Evolutionary conservation across 1,140 invertebrate species (phyloP).

Genomic region (Ectropis grisescens): DNA sequence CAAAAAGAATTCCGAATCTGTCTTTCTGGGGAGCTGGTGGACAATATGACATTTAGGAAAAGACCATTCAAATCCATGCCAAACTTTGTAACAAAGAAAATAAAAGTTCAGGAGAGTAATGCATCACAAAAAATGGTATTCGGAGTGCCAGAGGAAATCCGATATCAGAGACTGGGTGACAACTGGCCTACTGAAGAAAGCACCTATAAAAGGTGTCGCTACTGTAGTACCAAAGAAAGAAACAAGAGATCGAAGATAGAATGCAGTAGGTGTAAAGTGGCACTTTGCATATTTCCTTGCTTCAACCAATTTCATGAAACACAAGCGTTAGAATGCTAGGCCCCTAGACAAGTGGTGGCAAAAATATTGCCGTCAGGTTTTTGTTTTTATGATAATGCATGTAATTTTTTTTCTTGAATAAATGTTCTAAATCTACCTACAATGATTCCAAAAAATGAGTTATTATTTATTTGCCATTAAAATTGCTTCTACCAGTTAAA

Average conservation of each 20-base stretch:
- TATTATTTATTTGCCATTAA: no score
- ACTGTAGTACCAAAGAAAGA: conserved; percentile 6
- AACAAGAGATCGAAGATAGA: conserved; percentile 6
- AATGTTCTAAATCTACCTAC: no score
- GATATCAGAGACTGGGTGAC: background rate
- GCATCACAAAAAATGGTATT: background rate
- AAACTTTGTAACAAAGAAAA: conserved; percentile 1
- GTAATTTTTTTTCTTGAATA: no score
- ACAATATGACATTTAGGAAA: conserved; percentile 1
- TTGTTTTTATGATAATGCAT: no score
- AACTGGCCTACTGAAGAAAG: conserved; percentile 1
- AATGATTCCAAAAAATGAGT: no score
- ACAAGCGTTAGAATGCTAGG: no score
- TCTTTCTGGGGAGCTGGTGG: background rate
- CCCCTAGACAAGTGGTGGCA: no score
- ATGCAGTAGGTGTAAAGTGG: conserved; percentile 1
- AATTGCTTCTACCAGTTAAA: no score
- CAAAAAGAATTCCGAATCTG: conserved; percentile 1
- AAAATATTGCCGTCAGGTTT: no score
- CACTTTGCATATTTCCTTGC: background rate
- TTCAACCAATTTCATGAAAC: conserved; percentile 1
- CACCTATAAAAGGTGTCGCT: conserved; percentile 8
- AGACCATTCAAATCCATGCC: background rate
- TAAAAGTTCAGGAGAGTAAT: background rate
- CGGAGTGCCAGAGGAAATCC: conserved; percentile 1